A percentile compares a stretch with the other conserved stretches of the same genome.
Evolutionary conservation across 2,113 vertebrate genomes (phyloP).

Genomic region (Archilochus colubris): DNA sequence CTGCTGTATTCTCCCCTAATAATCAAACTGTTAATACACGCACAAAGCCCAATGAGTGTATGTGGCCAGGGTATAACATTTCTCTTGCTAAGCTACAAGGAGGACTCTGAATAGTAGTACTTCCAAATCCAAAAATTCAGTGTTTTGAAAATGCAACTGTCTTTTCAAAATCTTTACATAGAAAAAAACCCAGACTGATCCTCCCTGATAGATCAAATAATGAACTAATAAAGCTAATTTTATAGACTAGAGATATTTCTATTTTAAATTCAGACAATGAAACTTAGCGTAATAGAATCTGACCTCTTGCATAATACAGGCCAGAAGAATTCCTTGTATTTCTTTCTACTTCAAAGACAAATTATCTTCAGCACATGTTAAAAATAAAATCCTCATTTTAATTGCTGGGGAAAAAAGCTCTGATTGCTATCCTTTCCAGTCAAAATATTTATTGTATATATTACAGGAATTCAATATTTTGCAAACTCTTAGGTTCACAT

Average conservation of each 20-base stretch:
- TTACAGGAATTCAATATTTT: not conserved
- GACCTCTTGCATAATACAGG: not conserved
- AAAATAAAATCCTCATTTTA: not conserved
- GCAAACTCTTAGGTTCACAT: not conserved
- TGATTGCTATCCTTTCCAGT: not conserved
- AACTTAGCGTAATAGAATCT: not conserved
- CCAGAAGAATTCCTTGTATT: not conserved
- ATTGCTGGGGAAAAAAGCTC: accelerated
- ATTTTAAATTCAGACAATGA: not conserved
- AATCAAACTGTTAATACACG: not conserved
- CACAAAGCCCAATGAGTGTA: accelerated
- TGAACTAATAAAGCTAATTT: not conserved
- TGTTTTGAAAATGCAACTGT: not conserved
- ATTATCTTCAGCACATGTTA: not conserved
- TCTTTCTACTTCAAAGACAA: not conserved
- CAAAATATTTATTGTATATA: not conserved
- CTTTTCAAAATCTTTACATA: not conserved
- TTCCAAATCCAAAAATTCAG: not conserved
- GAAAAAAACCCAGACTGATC: not conserved
- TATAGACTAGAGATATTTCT: not conserved
- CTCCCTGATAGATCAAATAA: not conserved
- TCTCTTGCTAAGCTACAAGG: not conserved
- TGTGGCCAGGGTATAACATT: not conserved
- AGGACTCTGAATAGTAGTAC: accelerated
- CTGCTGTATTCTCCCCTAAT: not conserved